These are phyloP conservation scores for Ceratosolen solmsi DNA, from an alignment of 1,140 invertebrate genomes.

Conservation along the genomic window DNA sequence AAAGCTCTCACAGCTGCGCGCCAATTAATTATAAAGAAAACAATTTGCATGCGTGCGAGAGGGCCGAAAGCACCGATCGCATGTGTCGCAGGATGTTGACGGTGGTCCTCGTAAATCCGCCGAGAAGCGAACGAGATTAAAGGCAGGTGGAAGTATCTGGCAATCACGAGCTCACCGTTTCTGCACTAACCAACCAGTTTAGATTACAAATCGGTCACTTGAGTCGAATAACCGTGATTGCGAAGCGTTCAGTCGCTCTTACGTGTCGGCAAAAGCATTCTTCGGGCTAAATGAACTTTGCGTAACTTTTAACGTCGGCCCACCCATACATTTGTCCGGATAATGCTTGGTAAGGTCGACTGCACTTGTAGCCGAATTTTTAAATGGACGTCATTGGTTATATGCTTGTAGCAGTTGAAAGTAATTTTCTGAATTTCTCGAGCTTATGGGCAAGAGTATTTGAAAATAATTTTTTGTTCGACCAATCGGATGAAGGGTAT, in stretches of 20 bases:
- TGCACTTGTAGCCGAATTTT: too few species aligned
- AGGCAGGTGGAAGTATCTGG: conserved; percentile 55
- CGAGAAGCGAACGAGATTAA: conserved; percentile 31
- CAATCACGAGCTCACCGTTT: neutral
- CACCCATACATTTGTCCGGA: neutral
- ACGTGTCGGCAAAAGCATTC: neutral
- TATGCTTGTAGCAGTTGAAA: too few species aligned
- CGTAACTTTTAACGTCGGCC: neutral
- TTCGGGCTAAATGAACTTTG: neutral
- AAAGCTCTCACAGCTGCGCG: too few species aligned
- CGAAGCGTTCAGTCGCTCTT: neutral
- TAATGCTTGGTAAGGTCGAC: too few species aligned
- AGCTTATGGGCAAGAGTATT: too few species aligned
- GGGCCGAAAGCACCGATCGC: neutral
- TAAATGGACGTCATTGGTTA: too few species aligned
- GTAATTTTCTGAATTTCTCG: too few species aligned
- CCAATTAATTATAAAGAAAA: neutral
- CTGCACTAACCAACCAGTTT: conserved; percentile 53
- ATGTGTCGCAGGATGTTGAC: neutral
- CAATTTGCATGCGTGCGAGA: neutral
- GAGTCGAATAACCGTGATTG: conserved; percentile 51
- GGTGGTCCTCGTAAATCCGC: conserved; percentile 17
- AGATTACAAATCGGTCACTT: conserved; percentile 61
- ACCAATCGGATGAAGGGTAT: too few species aligned
- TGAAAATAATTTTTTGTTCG: too few species aligned